phyloP scores from a whole-genome alignment of 2,888 invertebrate genomes.

The Strigamia maritima region DNA sequence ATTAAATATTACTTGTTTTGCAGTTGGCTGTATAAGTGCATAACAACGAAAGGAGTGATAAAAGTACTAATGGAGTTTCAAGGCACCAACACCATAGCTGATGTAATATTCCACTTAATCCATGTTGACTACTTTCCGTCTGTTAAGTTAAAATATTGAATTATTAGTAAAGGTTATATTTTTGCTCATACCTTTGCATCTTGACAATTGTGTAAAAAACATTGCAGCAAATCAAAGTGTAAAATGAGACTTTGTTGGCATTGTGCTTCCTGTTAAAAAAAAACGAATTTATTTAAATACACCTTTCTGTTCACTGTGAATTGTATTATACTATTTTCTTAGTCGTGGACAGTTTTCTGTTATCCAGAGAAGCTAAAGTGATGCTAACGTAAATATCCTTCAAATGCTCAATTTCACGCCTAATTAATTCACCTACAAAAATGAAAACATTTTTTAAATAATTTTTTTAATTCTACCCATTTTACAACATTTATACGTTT shows the following conservation, averaged over 20 bases:
- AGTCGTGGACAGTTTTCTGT: background rate
- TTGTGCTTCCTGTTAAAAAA: background rate
- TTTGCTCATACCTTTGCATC: background rate
- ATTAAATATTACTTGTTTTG: background rate
- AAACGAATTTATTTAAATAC: background rate
- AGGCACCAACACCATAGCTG: constrained; percentile 35
- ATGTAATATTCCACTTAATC: constrained; percentile 19
- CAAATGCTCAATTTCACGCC: background rate
- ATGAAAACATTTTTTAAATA: background rate
- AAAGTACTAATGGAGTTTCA: background rate
- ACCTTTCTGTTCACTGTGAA: background rate
- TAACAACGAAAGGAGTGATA: background rate
- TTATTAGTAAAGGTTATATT: background rate
- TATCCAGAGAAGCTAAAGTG: background rate
- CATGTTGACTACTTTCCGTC: background rate
- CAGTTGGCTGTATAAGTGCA: constrained; percentile 31
- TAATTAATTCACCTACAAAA: background rate
- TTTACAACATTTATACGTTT: background rate
- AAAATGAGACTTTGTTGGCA: background rate
- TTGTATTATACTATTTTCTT: background rate
- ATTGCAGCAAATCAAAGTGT: background rate
- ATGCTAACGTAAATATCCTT: background rate
- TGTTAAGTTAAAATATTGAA: background rate
- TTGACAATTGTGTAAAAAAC: background rate
- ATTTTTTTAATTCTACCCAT: background rate